phyloP scores from a whole-genome alignment of 2,113 vertebrate species.

The Ramphastos sulfuratus region DNA sequence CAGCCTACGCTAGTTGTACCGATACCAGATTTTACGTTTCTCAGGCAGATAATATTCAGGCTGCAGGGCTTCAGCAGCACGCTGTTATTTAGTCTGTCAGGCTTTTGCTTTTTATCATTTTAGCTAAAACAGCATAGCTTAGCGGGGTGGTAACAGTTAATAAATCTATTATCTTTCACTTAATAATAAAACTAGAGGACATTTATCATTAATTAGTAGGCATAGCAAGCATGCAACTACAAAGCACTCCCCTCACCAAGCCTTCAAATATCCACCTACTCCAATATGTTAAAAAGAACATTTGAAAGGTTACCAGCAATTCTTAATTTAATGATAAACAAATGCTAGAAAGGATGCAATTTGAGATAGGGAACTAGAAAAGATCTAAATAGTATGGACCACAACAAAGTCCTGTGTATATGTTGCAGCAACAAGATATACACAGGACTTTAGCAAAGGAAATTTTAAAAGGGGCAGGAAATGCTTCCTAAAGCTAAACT shows the following conservation, averaged over 20 bases:
- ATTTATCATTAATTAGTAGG: conserved; percentile 13
- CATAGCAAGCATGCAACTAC: neutral
- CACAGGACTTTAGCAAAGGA: neutral
- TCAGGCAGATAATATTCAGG: neutral
- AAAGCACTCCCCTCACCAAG: neutral
- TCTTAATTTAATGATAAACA: conserved; percentile 9
- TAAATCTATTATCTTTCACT: neutral
- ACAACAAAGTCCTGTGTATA: neutral
- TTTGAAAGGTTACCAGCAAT: conserved; percentile 42
- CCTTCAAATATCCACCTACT: conserved; percentile 57
- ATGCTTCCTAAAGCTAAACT: neutral
- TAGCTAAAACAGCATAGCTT: neutral
- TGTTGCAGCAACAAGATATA: neutral
- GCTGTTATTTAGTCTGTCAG: neutral
- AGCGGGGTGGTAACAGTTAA: neutral
- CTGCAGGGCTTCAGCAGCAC: neutral
- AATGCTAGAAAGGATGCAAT: neutral
- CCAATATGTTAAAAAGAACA: conserved; percentile 62
- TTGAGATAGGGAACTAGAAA: neutral
- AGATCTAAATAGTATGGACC: neutral
- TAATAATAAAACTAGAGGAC: neutral
- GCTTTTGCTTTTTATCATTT: neutral
- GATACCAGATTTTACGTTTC: neutral
- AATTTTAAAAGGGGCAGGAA: neutral
- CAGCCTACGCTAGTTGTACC: neutral